Evolutionary conservation across 2,797 vertebrate genomes (phyloP), one percentile per base, ranked within the genome.

Genomic region (Anisognathus igniventris): DNA sequence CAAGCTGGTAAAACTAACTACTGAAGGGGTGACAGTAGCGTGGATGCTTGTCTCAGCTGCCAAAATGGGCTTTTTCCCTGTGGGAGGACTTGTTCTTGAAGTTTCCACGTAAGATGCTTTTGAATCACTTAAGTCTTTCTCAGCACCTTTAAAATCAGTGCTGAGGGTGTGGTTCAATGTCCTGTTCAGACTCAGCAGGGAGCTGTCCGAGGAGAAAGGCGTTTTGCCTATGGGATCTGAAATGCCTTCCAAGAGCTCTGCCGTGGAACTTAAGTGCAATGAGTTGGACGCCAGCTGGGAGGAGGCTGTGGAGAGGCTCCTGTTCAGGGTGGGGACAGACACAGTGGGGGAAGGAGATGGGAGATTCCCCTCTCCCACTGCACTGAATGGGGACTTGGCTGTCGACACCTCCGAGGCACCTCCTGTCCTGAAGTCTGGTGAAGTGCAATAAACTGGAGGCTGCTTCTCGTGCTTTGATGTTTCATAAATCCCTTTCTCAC

Each of bases 1-100:
- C 80, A 98, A 96, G 96, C 97, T 98, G 40, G 97, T 98, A 58
- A 98, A 98, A 88, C 98, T 98, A 62, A 98, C 98, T 48, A 98
- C 97, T 5, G 98, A 98, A 62, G 98, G 97, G 73, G 97, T 96
- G 62, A 98, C 95, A 27, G 97, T 91, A 30, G 96, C 77, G 20
- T 97, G 97, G 83, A 97, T 92, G 77, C 94, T 95, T 1, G 98
- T 97, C 77, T 98, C 97, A 71, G 97, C 90, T 72, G 92, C 93
- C 91, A 98, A 78, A 86, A 84, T 68, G 47, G 95, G 90, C 53
- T 98, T 98, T 88, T 97, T 98, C 71, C 96, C 97, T 6, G 95
- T 27, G 44, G 96, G 78, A 53, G 97, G 94, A 70, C 93, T 95
- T 40, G 96, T 97, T 95, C 97, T 98, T 28, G 96, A 88, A 68